Percentiles rank a stretch among this genome's conserved stretches.
phyloP scores from a whole-genome alignment of 2,113 vertebrate species.

The Strigops habroptila region DNA sequence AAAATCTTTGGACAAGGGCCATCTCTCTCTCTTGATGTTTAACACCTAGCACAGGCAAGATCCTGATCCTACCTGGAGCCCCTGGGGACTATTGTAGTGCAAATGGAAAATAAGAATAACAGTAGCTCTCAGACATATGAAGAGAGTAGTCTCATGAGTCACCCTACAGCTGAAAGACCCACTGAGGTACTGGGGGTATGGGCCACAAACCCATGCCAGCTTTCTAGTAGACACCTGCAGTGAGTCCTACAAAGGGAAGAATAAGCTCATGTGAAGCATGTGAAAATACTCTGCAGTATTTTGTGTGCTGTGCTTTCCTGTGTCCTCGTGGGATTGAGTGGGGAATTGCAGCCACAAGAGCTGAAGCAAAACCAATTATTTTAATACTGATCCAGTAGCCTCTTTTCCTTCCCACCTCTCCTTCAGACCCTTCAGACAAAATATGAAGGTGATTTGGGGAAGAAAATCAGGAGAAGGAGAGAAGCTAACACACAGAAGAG shows the following conservation, averaged over 20 bases:
- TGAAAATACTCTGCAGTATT: background rate
- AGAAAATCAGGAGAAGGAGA: background rate
- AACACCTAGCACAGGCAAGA: background rate
- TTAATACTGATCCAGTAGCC: background rate
- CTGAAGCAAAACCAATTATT: background rate
- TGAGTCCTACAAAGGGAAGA: background rate
- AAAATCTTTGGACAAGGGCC: background rate
- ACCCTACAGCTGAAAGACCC: background rate
- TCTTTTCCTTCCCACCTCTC: background rate
- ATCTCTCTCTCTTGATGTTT: rapidly evolving
- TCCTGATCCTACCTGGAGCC: background rate
- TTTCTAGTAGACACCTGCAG: background rate
- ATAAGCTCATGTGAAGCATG: background rate
- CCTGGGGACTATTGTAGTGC: background rate
- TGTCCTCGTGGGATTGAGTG: background rate
- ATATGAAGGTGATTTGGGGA: background rate
- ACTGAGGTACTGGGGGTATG: background rate
- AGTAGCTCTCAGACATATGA: background rate
- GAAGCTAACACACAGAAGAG: background rate
- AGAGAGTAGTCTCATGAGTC: background rate
- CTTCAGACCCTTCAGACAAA: background rate
- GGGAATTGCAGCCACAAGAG: background rate
- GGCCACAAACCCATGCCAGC: background rate
- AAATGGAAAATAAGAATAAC: background rate
- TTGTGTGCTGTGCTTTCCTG: background rate